Conservation (phyloP, 1,140 invertebrate genomes). For the Epicauta chinensis region DNA sequence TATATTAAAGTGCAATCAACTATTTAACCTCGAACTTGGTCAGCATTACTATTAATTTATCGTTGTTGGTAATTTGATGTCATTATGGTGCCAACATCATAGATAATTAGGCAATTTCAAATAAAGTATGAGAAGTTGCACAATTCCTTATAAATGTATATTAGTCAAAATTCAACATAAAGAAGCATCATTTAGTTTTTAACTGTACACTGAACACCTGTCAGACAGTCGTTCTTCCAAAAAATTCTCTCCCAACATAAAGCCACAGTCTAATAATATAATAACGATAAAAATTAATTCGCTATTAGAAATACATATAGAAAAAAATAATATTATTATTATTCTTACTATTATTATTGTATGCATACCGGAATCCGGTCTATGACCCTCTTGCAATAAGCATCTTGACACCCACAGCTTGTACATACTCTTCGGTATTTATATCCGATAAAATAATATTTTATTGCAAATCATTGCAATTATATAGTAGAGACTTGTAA, state of each 20-base stretch:
- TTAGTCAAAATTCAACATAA: no score
- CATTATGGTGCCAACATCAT: background rate
- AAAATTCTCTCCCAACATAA: no score
- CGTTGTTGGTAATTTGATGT: background rate
- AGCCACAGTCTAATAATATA: no score
- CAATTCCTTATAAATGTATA: no score
- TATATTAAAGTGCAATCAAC: background rate
- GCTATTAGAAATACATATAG: no score
- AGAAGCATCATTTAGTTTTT: no score
- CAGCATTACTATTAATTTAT: background rate
- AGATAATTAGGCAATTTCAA: background rate
- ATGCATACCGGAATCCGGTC: conserved; percentile 12
- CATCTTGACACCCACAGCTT: conserved; percentile 38
- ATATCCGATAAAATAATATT: conserved; percentile 40
- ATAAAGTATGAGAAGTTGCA: background rate
- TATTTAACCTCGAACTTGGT: background rate
- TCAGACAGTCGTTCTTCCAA: no score
- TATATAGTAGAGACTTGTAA: conserved; percentile 33
- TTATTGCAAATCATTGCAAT: conserved; percentile 39
- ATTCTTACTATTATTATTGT: no score
- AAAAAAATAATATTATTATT: no score
- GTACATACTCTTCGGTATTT: conserved; percentile 36
- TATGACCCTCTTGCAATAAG: conserved; percentile 30
- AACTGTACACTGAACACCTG: no score
- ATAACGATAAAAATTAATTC: no score